Evolutionary conservation across 2,888 invertebrate genomes (phyloP).

Genomic region (Agrochola litura): DNA sequence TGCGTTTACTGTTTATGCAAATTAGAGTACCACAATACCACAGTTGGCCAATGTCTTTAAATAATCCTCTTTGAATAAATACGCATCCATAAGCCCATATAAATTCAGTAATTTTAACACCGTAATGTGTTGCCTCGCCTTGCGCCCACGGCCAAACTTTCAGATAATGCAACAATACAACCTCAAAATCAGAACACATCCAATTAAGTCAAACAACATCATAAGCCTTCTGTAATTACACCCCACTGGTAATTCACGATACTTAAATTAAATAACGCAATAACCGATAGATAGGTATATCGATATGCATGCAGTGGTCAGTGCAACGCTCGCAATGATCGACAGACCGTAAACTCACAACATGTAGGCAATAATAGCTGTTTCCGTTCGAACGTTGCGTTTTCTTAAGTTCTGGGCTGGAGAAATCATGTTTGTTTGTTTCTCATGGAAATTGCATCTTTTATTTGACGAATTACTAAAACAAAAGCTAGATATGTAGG

Average conservation of each 20-base stretch:
- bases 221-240: slow-evolving; percentile 43
- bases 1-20: slow-evolving; percentile 11
- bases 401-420: slow-evolving; percentile 60
- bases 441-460: slow-evolving; percentile 21
- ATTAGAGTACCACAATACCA: background rate
- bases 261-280: slow-evolving; percentile 48
- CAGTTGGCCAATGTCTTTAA: slow-evolving; percentile 12
- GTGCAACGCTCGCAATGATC: slow-evolving; percentile 78
- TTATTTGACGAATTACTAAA: background rate
- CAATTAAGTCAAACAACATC: slow-evolving; percentile 40
- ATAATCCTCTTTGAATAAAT: background rate
- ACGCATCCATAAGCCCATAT: slow-evolving; percentile 23
- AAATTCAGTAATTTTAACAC: slow-evolving; percentile 14
- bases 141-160: slow-evolving; percentile 51
- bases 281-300: slow-evolving; percentile 50
- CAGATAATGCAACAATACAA: slow-evolving; percentile 42
- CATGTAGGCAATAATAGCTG: slow-evolving; percentile 73
- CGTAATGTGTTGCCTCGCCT: slow-evolving; percentile 35
- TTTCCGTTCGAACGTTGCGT: slow-evolving; percentile 73
- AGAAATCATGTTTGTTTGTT: slow-evolving; percentile 48
- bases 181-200: slow-evolving; percentile 48
- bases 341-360: slow-evolving; percentile 77
- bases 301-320: slow-evolving; percentile 63
- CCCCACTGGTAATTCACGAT: slow-evolving; percentile 30
- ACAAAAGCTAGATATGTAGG: background rate